Evolutionary conservation across 2,113 vertebrate genomes (phyloP).

Genomic region (Mesitornis unicolor): DNA sequence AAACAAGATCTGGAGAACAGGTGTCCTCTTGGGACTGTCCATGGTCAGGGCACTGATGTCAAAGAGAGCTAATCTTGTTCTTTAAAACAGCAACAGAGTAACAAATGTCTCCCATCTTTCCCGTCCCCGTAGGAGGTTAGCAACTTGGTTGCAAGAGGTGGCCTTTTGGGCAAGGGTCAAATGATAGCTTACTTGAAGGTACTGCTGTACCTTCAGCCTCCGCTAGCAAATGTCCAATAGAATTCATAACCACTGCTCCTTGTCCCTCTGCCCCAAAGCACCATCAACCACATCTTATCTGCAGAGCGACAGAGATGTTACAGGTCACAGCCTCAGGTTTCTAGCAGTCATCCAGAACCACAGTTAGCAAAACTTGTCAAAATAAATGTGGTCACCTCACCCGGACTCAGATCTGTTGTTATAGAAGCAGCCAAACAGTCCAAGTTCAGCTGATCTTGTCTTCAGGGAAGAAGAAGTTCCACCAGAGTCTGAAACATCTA

Average conservation of each 20-base stretch:
- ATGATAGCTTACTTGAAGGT: neutral
- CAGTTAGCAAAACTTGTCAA: neutral
- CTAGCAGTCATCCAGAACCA: neutral
- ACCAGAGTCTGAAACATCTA: neutral
- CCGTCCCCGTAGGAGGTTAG: neutral
- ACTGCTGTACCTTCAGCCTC: neutral
- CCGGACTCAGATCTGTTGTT: neutral
- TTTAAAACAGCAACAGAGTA: neutral
- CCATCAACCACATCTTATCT: neutral
- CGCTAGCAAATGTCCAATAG: neutral
- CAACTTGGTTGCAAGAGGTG: neutral
- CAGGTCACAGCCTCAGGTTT: neutral
- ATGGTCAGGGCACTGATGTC: neutral
- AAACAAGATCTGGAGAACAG: neutral
- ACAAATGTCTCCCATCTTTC: neutral
- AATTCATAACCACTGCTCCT: neutral
- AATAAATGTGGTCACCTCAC: neutral
- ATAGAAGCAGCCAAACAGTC: conserved; percentile 8
- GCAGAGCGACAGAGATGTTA: neutral
- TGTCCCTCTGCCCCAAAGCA: neutral
- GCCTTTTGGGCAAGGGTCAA: neutral
- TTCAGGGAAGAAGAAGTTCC: conserved; percentile 11
- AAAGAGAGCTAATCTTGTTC: neutral
- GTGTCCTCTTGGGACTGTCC: neutral
- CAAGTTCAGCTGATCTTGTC: conserved; percentile 34